Evolutionary conservation across 2,888 invertebrate species (phyloP), one percentile per base, ranked within the genome.

Genomic region (Drosophila tanythrix): DNA sequence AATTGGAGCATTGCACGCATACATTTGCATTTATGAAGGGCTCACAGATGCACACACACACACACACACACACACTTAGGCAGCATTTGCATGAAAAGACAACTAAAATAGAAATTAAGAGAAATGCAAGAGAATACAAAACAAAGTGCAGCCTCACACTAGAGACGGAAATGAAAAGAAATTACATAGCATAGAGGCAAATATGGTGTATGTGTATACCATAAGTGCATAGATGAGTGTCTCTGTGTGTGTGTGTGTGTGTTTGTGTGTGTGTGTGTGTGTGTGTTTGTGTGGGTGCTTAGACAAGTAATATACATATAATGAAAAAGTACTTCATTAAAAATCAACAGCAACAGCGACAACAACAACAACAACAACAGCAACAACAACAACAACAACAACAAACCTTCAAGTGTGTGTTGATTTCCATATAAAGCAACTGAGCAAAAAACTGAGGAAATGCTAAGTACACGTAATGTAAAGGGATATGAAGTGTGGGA

Each of bases 311-410:
- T 81, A 82, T 79, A 75, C 71, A 73, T 74, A 82, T 88, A 86
- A 90, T 88, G 87, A 88, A 90, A 88, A 88, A 88, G 88, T 88
- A 88, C 88, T 88, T 88, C 88, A 88, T 88, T 88, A 88, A 88
- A 88, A 88, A 90, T 89, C 88, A 87, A 83, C 86, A 81, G 65
- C 76, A 68, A 57, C 69, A 81, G 65, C 77, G 74, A 59, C 73
- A 65, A 51, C 84, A 81, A 65, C 63, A 73, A 56, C 78, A 81
- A 57, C 69, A 81, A 63, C 77, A 73, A 59, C 73, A 65, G 46
- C 84, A 81, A 62, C 63, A 73, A 56, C 78, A 81, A 62, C 70
- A 70, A 48, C 62, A 67, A 58, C 67, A 67, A 66, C 71, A 81
- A 62, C 63, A 73, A 58, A 58, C 70, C 71, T 68, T 70, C 61